Base-by-base conservation (phyloP, 2,888 invertebrate genomes). In the Acanthococcus lagerstroemiae region DNA sequence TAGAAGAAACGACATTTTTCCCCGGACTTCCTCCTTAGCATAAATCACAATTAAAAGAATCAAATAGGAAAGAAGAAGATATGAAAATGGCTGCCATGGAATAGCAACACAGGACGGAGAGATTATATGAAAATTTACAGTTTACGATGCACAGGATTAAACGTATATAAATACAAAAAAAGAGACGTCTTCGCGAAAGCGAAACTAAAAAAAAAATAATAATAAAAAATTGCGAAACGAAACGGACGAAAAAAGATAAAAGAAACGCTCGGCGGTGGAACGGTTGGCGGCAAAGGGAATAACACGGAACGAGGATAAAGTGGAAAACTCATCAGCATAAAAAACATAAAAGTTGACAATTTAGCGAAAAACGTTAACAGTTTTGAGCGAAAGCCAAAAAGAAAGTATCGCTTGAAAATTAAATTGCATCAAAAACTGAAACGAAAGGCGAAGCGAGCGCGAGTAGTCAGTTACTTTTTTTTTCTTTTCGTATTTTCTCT, bases 201-300 rank as follows among this genome's bases (percentile, higher is more conserved):
- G 50, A 61, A 61, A 61, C 48, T 58, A 60, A 56, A 57, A 65
- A 56, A 65, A 67, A 25, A 61, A 55, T 27, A 48, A 37, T 27
- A 57, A 68, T 66, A 68, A 55, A 66, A 61, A 30, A 61, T 57
- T 66, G 57, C 57, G 55, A 55, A 67, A 65, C 58, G 58, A 58
- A 55, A 55, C 60, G 65, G 61, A 60, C 27, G 46, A 60, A 58
- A 67, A 50, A 52, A 67, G 55, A 44, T 55, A 48, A 61, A 61
- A 58, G 52, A 60, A 60, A 22, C 12, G 52, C 19, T 52, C 15
- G 24, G 22, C 6, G 52, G 61, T 30, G 61, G 30, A 52, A 61
- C 27, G 21, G 27, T n/a, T 9, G 55, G 27, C 25, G n/a, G 27
- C 22, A 22, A 50, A 30, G 52, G 52, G 61, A 61, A 61, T 61